Evolutionary conservation across 2,113 vertebrate species (phyloP).

Genomic region (Tychaedon coryphoeus): DNA sequence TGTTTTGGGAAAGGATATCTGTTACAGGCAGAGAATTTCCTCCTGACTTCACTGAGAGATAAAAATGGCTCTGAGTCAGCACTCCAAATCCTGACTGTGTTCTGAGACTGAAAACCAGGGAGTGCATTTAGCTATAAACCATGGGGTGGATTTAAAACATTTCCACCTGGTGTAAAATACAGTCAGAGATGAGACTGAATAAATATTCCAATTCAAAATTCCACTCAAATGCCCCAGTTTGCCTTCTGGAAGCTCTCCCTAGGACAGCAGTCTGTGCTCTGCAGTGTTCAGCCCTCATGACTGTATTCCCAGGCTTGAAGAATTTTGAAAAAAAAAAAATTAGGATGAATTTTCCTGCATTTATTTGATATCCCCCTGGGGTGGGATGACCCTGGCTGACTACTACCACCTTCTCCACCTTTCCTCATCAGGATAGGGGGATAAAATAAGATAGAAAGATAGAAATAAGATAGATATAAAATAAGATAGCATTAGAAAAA

Average conservation of each 20-base stretch:
- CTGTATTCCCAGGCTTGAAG: background rate
- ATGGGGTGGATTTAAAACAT: background rate
- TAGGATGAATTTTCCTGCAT: background rate
- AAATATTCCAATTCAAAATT: background rate
- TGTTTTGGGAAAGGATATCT: background rate
- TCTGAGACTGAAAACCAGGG: background rate
- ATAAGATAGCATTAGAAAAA: rapidly evolving
- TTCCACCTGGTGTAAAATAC: background rate
- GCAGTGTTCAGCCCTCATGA: background rate
- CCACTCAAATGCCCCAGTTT: background rate
- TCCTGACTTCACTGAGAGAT: background rate
- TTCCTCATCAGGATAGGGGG: background rate
- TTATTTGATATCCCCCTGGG: background rate
- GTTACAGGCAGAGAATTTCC: background rate
- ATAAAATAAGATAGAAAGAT: background rate
- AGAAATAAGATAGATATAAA: no score
- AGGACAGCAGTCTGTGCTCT: background rate
- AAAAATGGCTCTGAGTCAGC: background rate
- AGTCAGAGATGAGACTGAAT: background rate
- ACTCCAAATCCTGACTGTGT: background rate
- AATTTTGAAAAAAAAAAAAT: background rate
- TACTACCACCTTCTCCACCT: background rate
- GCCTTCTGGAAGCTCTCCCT: background rate
- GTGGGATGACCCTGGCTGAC: background rate
- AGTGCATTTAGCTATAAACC: background rate